A percentile compares a stretch with the other conserved stretches of the same genome.
Conservation (phyloP, 2,113 vertebrate genomes). For the Garra rufa region DNA sequence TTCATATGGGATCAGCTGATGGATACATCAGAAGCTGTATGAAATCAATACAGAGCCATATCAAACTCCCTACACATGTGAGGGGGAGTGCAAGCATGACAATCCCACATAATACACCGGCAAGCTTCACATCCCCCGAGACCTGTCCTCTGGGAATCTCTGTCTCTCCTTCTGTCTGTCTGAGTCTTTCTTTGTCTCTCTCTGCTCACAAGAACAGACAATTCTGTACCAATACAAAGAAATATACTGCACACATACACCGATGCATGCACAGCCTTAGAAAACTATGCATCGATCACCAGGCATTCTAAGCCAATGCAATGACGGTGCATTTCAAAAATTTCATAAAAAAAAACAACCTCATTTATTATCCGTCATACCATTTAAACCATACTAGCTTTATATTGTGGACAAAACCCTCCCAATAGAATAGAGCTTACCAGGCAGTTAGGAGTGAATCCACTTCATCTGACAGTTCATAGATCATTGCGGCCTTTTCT, state of each 20-base stretch:
- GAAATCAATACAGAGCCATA: conserved; percentile 44
- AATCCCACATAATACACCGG: conserved; percentile 15
- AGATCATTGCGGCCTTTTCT: conserved; percentile 30
- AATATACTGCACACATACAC: background rate
- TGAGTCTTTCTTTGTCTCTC: conserved; percentile 25
- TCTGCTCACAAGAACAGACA: conserved; percentile 4
- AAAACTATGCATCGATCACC: background rate
- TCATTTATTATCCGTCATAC: conserved; percentile 9
- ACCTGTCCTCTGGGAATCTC: conserved; percentile 18
- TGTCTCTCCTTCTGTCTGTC: conserved; percentile 29
- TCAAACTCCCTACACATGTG: conserved; percentile 30
- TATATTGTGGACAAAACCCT: conserved; percentile 21
- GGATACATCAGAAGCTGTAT: conserved; percentile 42
- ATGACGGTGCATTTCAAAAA: background rate
- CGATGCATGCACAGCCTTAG: background rate
- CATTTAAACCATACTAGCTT: conserved; percentile 16
- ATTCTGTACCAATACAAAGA: conserved; percentile 13
- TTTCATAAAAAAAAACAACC: background rate
- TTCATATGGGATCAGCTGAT: conserved; percentile 37
- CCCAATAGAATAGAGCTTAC: conserved; percentile 31
- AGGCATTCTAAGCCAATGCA: background rate
- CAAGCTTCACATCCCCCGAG: conserved; percentile 1
- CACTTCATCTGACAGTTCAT: conserved; percentile 32
- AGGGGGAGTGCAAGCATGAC: conserved; percentile 1
- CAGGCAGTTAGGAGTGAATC: conserved; percentile 17